Percentiles rank a stretch among this genome's conserved stretches.
Evolutionary conservation across 2,113 vertebrate genomes (phyloP).

Genomic region (Tetrao urogallus): DNA sequence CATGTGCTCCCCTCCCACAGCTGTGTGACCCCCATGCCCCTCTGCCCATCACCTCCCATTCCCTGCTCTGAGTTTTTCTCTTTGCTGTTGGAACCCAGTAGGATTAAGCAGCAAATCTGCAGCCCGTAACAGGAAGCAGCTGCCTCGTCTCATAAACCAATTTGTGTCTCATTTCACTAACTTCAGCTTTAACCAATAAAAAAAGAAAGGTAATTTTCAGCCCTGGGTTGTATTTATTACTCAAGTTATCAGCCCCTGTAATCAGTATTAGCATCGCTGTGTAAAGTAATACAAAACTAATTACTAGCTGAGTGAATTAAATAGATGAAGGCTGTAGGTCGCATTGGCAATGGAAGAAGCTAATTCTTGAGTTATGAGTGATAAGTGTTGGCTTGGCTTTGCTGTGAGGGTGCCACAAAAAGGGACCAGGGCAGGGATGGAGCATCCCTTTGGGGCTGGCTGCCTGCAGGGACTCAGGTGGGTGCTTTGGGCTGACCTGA

Average conservation of each 20-base stretch:
- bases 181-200: constrained; percentile 36
- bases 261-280: constrained; percentile 66
- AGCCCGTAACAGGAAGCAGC: constrained; percentile 18
- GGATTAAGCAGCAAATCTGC: not conserved
- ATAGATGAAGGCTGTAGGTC: not conserved
- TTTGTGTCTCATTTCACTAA: constrained; percentile 26
- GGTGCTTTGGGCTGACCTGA: not conserved
- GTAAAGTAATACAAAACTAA: constrained; percentile 69
- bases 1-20: not conserved
- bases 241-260: constrained; percentile 65
- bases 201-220: constrained; percentile 58
- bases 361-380: not conserved
- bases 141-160: constrained; percentile 33
- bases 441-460: fast-evolving
- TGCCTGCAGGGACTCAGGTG: not conserved
- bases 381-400: not conserved
- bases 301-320: constrained; percentile 56
- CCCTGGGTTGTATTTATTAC: constrained; percentile 61
- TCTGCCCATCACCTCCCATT: not conserved
- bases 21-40: fast-evolving
- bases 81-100: not conserved
- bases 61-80: not conserved
- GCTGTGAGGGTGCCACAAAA: fast-evolving
- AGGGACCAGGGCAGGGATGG: not conserved
- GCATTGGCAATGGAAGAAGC: not conserved